phyloP scores from a whole-genome alignment of 1,140 invertebrate genomes.

The Hycleus cichorii region DNA sequence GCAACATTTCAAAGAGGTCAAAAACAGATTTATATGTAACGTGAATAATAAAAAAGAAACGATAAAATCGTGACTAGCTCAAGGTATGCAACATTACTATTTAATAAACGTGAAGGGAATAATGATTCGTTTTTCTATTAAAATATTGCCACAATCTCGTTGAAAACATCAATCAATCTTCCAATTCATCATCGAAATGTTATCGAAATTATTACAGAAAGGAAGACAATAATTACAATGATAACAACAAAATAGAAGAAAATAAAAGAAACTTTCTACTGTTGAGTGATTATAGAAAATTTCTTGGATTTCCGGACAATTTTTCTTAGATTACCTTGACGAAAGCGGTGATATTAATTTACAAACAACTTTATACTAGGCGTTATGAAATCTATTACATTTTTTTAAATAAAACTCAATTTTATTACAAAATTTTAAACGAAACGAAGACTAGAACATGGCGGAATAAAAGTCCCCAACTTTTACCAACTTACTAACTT shows the following conservation, averaged over 20 bases:
- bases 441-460: too few relatives aligned
- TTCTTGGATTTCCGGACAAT: too few relatives aligned
- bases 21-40: conserved; percentile 2
- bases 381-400: too few relatives aligned
- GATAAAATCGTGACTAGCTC: conserved; percentile 10
- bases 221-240: too few relatives aligned
- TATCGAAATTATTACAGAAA: too few relatives aligned
- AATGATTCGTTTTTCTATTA: background rate
- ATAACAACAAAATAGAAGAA: background rate
- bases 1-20: conserved; percentile 1
- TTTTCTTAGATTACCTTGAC: background rate
- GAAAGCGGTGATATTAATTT: background rate
- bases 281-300: background rate
- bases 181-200: too few relatives aligned
- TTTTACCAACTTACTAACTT: too few relatives aligned
- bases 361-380: background rate
- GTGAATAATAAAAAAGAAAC: conserved; percentile 4
- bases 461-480: too few relatives aligned
- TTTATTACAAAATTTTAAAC: too few relatives aligned
- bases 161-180: too few relatives aligned
- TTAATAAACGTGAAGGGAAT: conserved; percentile 2
- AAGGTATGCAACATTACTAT: conserved; percentile 9
- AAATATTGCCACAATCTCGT: too few relatives aligned
- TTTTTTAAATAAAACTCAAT: too few relatives aligned
- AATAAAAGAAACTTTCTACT: background rate